Conservation (phyloP, 2,888 invertebrate genomes). For the Dynastes grantii region DNA sequence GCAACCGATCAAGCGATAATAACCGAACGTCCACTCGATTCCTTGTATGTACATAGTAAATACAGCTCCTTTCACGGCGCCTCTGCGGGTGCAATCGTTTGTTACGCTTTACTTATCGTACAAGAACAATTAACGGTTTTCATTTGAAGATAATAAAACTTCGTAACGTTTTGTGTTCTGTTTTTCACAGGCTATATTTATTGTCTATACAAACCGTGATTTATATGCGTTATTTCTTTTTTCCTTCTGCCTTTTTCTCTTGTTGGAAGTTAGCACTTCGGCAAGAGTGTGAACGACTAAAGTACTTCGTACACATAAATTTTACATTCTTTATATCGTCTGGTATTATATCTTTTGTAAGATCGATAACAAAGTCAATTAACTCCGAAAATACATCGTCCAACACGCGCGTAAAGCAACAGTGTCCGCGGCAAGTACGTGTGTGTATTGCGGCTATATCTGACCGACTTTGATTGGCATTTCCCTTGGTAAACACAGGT, state of each 20-base stretch:
- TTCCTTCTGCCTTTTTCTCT: background rate
- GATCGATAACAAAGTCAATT: conserved; percentile 25
- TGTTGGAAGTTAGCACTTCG: background rate
- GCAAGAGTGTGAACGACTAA: background rate
- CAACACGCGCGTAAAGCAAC: conserved; percentile 11
- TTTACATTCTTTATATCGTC: background rate
- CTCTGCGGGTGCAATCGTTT: too few relatives aligned
- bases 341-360: background rate
- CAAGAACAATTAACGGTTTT: background rate
- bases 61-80: too few relatives aligned
- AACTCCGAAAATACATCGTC: conserved; percentile 10
- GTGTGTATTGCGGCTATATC: conserved; percentile 29
- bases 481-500: conserved; percentile 45
- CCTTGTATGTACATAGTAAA: too few relatives aligned
- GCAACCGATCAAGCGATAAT: too few relatives aligned
- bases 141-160: background rate
- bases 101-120: background rate
- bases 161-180: background rate
- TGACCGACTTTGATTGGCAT: conserved; percentile 33
- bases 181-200: background rate
- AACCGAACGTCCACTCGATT: too few relatives aligned
- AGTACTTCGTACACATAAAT: background rate
- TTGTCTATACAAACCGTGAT: background rate
- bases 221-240: background rate
- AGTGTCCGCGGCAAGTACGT: conserved; percentile 1